These are phyloP conservation scores for Aphelenchoides bicaudatus DNA, from an alignment of 2,888 invertebrate species.

Conservation along the genomic window DNA sequence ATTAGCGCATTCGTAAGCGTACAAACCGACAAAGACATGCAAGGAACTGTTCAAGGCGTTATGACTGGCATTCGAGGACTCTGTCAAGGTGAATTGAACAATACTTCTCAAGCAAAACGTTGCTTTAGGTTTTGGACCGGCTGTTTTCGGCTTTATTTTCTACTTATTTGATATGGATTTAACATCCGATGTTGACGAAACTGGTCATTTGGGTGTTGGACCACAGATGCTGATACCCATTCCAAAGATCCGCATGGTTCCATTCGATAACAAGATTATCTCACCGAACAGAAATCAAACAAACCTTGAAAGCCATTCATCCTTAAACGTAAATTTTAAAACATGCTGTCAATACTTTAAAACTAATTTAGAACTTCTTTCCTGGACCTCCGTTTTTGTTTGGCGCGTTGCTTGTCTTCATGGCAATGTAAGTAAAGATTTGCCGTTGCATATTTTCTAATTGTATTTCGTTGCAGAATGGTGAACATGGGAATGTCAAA, in stretches of 20 bases:
- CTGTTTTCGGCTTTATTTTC: constrained; percentile 95
- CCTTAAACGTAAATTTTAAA: constrained; percentile 11
- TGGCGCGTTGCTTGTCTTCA: constrained; percentile 90
- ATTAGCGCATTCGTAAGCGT: constrained; percentile 97
- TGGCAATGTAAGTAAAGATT: too few species aligned
- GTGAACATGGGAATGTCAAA: constrained; percentile 65
- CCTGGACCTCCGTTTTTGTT: constrained; percentile 98
- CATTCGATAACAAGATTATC: constrained; percentile 34
- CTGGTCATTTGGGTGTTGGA: constrained; percentile 49
- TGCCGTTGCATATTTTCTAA: too few species aligned
- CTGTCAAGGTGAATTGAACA: constrained; percentile 75
- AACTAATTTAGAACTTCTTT: constrained; percentile 65
- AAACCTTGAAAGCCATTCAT: constrained; percentile 11
- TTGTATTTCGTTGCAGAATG: too few species aligned
- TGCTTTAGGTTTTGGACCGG: constrained; percentile 79
- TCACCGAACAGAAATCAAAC: constrained; percentile 31
- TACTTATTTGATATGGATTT: constrained; percentile 96
- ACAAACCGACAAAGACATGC: constrained; percentile 93
- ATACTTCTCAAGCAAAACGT: neutral
- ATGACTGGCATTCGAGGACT: constrained; percentile 96
- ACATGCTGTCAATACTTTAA: constrained; percentile 10
- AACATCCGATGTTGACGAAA: constrained; percentile 68
- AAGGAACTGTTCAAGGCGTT: constrained; percentile 93
- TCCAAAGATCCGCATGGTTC: constrained; percentile 37
- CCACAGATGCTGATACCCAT: constrained; percentile 43